Conservation (phyloP, 2,113 vertebrate species). For the Alces alces region DNA sequence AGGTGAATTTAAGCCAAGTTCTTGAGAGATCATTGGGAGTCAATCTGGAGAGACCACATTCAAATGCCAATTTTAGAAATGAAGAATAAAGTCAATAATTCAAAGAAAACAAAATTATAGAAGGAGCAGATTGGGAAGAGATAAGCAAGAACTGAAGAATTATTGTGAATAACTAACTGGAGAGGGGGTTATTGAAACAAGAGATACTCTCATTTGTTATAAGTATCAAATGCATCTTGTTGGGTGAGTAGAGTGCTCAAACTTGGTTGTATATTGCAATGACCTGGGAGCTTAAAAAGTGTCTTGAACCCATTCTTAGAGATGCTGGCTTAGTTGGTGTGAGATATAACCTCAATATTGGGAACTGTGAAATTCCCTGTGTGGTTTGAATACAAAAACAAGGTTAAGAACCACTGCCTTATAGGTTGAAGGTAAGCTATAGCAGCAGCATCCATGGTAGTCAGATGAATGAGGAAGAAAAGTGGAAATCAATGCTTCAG, state of each 20-base stretch:
- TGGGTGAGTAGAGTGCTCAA: not conserved
- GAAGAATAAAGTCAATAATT: not conserved
- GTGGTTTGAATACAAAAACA: not conserved
- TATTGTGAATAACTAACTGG: not conserved
- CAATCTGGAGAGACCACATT: not conserved
- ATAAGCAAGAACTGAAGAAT: not conserved
- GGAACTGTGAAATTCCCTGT: not conserved
- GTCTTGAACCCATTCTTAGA: not conserved
- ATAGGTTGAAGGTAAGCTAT: not conserved
- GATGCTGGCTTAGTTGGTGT: not conserved
- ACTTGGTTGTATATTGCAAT: not conserved
- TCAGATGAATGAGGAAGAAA: not conserved
- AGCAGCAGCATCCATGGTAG: too few relatives aligned
- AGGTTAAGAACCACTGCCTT: not conserved
- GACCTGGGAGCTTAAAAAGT: not conserved
- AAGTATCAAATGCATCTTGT: too few relatives aligned
- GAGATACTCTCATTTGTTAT: not conserved
- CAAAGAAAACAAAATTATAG: not conserved
- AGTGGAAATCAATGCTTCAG: not conserved
- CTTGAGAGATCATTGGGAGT: not conserved
- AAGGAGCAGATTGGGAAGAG: not conserved
- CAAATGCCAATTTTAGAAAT: not conserved
- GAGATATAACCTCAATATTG: not conserved
- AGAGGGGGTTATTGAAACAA: accelerated
- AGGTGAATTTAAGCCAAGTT: not conserved